phyloP scores from a whole-genome alignment of 2,888 invertebrate genomes.

The Agrochola lychnidis region DNA sequence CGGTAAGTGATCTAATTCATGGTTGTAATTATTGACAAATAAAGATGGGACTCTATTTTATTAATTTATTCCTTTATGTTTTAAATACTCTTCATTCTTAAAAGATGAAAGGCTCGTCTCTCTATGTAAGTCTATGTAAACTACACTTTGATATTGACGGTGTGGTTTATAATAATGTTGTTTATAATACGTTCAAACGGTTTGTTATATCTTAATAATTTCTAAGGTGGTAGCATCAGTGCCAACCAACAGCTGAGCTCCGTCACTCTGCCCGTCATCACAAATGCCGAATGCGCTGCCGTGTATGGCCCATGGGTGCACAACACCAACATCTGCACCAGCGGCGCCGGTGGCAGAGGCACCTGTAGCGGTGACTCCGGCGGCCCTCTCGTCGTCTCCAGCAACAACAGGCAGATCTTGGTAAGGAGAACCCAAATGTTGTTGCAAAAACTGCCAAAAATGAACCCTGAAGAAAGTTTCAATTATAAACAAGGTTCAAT shows the following conservation, averaged over 20 bases:
- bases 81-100: not conserved
- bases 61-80: not conserved
- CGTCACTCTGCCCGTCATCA: constrained; percentile 74
- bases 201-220: not conserved
- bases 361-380: constrained; percentile 78
- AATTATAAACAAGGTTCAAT: not conserved
- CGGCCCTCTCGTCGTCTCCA: constrained; percentile 68
- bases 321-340: constrained; percentile 76
- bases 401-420: constrained; percentile 54
- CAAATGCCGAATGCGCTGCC: constrained; percentile 69
- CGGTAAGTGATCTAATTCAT: constrained; percentile 64
- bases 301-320: constrained; percentile 68
- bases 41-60: not conserved
- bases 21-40: not conserved
- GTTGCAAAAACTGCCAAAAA: not conserved
- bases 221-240: constrained; percentile 70
- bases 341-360: constrained; percentile 73
- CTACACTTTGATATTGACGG: not conserved
- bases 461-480: not conserved
- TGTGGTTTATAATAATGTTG: too few relatives aligned
- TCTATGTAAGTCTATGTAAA: not conserved
- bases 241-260: constrained; percentile 72
- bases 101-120: not conserved
- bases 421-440: constrained; percentile 39
- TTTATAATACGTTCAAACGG: not conserved